phyloP scores from a whole-genome alignment of 2,888 invertebrate genomes.

The Meliscaeva auricollis region DNA sequence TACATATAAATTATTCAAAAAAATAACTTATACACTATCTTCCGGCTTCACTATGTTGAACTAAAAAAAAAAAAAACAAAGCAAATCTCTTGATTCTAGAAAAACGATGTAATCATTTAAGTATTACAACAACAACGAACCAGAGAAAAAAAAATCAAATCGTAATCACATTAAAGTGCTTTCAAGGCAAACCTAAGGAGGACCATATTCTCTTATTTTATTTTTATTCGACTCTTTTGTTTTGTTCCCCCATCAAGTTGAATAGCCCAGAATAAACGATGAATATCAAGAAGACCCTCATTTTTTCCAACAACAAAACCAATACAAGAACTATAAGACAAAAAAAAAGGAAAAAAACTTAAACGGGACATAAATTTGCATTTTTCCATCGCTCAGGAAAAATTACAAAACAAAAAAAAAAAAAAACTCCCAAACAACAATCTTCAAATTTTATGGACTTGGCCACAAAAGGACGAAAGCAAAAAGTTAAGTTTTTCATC shows the following conservation, averaged over 20 bases:
- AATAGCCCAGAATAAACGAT: constrained; percentile 36
- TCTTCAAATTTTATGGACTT: constrained; percentile 42
- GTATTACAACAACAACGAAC: constrained; percentile 22
- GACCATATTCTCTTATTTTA: constrained; percentile 23
- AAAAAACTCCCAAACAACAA: constrained; percentile 24
- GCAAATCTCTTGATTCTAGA: background rate
- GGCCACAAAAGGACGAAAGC: constrained; percentile 41
- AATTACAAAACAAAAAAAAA: constrained; percentile 9
- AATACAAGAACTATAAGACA: background rate
- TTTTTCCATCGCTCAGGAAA: constrained; percentile 19
- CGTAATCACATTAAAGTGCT: constrained; percentile 58
- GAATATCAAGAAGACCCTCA: constrained; percentile 39
- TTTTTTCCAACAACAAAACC: constrained; percentile 17
- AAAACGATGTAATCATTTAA: constrained; percentile 42
- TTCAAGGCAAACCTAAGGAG: constrained; percentile 33
- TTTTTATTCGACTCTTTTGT: background rate
- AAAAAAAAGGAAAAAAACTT: background rate
- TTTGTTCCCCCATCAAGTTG: constrained; percentile 5
- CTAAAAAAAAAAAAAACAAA: background rate
- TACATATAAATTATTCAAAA: constrained; percentile 4
- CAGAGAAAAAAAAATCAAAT: constrained; percentile 34
- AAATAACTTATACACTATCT: background rate
- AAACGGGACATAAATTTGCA: constrained; percentile 31
- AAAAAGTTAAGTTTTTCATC: constrained; percentile 43
- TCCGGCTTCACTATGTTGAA: background rate